phyloP scores from a whole-genome alignment of 2,797 vertebrate species.

The Pachyuromys duprasi region DNA sequence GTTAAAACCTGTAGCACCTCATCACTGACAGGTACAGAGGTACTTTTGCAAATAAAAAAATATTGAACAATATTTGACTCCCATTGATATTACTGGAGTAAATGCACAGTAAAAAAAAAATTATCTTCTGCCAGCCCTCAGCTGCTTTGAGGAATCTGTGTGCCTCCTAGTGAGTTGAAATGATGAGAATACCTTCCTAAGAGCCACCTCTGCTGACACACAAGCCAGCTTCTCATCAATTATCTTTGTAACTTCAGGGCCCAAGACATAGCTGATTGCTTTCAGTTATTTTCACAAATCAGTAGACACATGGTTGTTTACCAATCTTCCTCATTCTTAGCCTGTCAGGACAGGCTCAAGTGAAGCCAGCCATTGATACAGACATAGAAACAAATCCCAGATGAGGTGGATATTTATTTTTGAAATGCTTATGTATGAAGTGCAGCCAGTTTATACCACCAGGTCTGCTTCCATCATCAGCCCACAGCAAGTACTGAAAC shows the following conservation, averaged over 20 bases:
- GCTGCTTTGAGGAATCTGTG: neutral
- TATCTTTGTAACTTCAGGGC: neutral
- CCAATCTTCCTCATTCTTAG: neutral
- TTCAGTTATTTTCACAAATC: neutral
- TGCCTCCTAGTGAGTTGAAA: neutral
- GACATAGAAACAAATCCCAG: neutral
- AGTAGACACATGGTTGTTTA: neutral
- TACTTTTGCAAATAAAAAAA: constrained; percentile 6
- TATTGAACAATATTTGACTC: neutral
- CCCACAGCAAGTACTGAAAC: neutral
- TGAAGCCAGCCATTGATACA: neutral
- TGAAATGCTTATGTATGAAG: neutral
- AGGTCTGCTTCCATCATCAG: neutral
- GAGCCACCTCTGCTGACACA: neutral
- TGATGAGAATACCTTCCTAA: neutral
- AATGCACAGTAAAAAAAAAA: neutral
- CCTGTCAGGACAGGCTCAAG: neutral
- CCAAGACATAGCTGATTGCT: neutral
- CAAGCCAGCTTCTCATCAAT: neutral
- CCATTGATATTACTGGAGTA: neutral
- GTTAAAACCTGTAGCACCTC: constrained; percentile 22
- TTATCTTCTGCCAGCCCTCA: constrained; percentile 7
- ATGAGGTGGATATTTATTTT: neutral
- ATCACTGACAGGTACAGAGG: neutral
- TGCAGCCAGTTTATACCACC: neutral